Conservation (phyloP, 2,888 invertebrate species). For the Isoperla grammatica region DNA sequence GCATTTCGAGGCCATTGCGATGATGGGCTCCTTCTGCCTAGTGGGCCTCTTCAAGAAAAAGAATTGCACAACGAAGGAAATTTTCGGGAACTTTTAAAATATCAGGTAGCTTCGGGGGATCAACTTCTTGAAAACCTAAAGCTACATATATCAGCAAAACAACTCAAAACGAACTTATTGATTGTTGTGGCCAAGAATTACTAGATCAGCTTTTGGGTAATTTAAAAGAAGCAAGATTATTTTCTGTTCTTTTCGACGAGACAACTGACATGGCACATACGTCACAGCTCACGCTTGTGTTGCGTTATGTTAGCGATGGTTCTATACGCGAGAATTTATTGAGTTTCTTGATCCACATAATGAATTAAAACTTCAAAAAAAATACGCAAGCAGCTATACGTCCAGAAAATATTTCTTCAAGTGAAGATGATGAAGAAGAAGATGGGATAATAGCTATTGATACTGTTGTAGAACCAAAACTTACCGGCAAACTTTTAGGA, state of each 20-base stretch:
- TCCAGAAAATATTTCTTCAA: background rate
- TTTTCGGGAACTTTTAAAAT: constrained; percentile 33
- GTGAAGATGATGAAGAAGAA: background rate
- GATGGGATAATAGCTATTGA: background rate
- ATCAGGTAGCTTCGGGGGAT: constrained; percentile 34
- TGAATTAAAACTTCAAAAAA: background rate
- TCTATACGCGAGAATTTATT: constrained; percentile 19
- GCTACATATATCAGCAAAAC: constrained; percentile 36
- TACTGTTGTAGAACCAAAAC: background rate
- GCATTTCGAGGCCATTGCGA: constrained; percentile 34
- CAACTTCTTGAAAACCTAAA: constrained; percentile 28
- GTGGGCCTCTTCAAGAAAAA: background rate
- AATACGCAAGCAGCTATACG: background rate
- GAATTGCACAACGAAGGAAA: constrained; percentile 30
- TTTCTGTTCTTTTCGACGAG: constrained; percentile 28
- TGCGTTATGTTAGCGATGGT: constrained; percentile 26
- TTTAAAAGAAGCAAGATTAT: constrained; percentile 14
- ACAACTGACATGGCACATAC: constrained; percentile 26
- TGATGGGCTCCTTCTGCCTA: constrained; percentile 25
- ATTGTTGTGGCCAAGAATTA: constrained; percentile 28
- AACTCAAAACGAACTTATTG: constrained; percentile 36
- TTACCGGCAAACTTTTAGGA: constrained; percentile 8
- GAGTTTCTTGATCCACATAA: background rate
- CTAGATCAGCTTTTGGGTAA: background rate
- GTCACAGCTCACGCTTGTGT: constrained; percentile 26